These are phyloP conservation scores for Prionace glauca DNA, from an alignment of 2,797 vertebrate genomes.

Conservation along the genomic window DNA sequence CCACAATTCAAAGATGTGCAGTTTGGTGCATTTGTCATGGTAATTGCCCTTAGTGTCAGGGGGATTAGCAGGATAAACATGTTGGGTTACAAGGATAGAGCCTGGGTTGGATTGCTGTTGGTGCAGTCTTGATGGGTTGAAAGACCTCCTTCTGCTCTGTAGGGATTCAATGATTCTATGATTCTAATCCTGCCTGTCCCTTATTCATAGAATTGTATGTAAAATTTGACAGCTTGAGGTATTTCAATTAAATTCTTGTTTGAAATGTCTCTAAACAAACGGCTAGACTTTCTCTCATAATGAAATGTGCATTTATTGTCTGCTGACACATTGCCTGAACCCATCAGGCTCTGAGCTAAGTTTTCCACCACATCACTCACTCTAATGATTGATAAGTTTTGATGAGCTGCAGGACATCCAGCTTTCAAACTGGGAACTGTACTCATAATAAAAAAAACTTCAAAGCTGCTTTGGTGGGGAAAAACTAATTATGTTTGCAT, in stretches of 20 bases:
- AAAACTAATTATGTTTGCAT: not conserved
- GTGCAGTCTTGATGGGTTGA: no score
- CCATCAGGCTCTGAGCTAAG: not conserved
- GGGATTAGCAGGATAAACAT: no score
- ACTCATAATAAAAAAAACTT: not conserved
- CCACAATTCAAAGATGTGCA: no score
- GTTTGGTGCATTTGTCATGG: no score
- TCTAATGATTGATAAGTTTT: constrained; percentile 27
- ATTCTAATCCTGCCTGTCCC: no score
- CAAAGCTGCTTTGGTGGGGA: constrained; percentile 5
- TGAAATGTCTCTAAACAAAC: constrained; percentile 15
- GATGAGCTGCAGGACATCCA: not conserved
- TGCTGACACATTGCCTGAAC: constrained; percentile 29
- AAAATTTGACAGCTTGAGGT: not conserved
- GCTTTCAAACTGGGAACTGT: not conserved
- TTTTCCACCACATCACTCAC: not conserved
- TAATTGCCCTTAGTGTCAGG: no score
- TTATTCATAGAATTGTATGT: not conserved
- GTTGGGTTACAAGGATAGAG: no score
- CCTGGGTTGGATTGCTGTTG: no score
- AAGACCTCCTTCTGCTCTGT: no score
- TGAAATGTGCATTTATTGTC: constrained; percentile 24
- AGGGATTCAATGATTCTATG: no score
- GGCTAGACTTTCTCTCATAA: not conserved
- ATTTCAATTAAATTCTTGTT: constrained; percentile 8